These are phyloP conservation scores for Astropecten irregularis DNA, from an alignment of 53 echinoderm and acorn worm species.

Conservation along the genomic window DNA sequence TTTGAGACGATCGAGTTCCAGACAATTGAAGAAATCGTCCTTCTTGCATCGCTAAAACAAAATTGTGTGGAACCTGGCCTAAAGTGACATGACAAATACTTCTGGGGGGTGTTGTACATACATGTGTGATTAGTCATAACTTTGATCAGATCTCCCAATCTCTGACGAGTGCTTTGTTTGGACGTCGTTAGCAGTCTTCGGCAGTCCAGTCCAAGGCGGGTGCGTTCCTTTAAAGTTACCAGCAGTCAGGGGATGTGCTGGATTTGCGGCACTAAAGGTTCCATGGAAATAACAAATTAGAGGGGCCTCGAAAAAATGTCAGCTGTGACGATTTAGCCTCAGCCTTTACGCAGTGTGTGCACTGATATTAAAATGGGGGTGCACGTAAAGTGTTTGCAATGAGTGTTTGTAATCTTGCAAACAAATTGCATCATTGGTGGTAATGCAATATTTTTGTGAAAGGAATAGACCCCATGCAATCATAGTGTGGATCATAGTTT, in stretches of 20 bases:
- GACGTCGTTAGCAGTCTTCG: too few relatives aligned
- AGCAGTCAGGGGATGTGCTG: constrained; percentile 42
- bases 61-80: too few relatives aligned
- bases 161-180: too few relatives aligned
- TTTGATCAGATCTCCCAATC: too few relatives aligned
- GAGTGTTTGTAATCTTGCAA: too few relatives aligned
- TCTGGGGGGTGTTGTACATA: constrained; percentile 1
- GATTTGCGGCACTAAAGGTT: constrained; percentile 51
- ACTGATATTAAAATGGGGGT: background rate
- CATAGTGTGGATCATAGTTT: too few relatives aligned
- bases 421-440: too few relatives aligned
- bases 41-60: too few relatives aligned
- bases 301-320: constrained; percentile 14
- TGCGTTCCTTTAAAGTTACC: constrained; percentile 17
- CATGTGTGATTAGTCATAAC: constrained; percentile 1
- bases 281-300: constrained; percentile 58
- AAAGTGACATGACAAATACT: constrained; percentile 15
- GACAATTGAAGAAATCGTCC: too few relatives aligned
- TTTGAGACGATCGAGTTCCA: too few relatives aligned
- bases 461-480: too few relatives aligned
- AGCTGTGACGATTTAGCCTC: background rate
- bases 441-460: too few relatives aligned
- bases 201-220: background rate
- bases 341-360: background rate
- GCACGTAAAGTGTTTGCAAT: background rate